These are phyloP conservation scores for Zosterops pallidus DNA, from an alignment of 2,113 vertebrate species.

Conservation along the genomic window DNA sequence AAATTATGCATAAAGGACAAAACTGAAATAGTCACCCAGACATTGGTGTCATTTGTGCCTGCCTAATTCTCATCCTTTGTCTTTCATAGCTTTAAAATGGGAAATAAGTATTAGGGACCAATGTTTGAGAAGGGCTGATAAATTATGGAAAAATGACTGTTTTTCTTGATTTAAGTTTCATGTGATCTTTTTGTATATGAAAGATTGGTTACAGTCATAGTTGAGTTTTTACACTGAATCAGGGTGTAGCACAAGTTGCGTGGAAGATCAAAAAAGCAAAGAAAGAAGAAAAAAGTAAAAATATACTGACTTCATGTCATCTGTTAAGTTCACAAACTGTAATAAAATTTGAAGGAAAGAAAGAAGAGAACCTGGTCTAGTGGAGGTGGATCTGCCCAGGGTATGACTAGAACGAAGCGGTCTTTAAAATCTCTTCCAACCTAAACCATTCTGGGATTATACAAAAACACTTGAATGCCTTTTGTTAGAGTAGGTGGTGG, in stretches of 20 bases:
- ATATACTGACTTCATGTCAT: background rate
- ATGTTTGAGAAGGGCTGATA: background rate
- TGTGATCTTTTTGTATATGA: background rate
- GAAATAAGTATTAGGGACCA: background rate
- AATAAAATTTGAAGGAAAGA: background rate
- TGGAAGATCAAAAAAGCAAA: background rate
- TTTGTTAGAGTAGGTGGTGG: background rate
- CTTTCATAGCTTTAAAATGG: background rate
- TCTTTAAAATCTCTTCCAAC: background rate
- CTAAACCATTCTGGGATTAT: background rate
- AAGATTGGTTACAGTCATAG: background rate
- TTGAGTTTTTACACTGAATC: background rate
- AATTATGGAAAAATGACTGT: background rate
- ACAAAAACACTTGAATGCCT: background rate
- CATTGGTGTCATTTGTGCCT: background rate
- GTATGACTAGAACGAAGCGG: background rate
- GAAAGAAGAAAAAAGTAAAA: background rate
- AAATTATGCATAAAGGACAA: constrained; percentile 60
- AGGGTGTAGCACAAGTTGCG: background rate
- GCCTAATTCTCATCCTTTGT: background rate
- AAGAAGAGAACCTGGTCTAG: background rate
- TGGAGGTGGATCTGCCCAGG: background rate
- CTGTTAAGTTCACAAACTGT: background rate
- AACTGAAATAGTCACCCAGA: constrained; percentile 6
- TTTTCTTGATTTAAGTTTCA: background rate